Evolutionary conservation across 2,797 vertebrate species (phyloP).

Genomic region (Gallinago nigripennis): DNA sequence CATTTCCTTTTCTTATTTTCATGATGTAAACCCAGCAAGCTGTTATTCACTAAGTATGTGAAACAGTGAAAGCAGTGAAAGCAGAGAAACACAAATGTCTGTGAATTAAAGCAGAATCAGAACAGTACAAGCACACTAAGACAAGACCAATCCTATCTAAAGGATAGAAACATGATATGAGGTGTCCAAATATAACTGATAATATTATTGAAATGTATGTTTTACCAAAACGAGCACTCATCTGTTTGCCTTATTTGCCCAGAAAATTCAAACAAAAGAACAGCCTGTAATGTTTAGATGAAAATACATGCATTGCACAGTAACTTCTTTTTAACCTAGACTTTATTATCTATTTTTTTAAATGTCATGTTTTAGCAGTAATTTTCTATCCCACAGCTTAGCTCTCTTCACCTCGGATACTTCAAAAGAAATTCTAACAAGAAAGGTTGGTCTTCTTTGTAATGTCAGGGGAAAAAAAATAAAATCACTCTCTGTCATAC

Average conservation of each 20-base stretch:
- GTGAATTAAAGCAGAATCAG: slow-evolving; percentile 36
- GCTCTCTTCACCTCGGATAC: not conserved
- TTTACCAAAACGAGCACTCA: slow-evolving; percentile 5
- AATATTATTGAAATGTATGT: slow-evolving; percentile 28
- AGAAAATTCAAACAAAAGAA: slow-evolving; percentile 30
- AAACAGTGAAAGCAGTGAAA: not conserved
- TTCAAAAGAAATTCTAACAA: slow-evolving; percentile 43
- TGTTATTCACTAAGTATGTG: slow-evolving; percentile 21
- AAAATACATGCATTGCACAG: not conserved
- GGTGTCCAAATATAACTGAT: slow-evolving; percentile 11
- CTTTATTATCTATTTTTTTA: not conserved
- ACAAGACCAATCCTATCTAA: slow-evolving; percentile 37
- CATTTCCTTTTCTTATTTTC: slow-evolving; percentile 40
- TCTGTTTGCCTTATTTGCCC: not conserved
- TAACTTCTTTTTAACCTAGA: not conserved
- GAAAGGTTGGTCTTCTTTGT: not conserved
- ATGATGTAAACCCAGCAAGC: slow-evolving; percentile 31
- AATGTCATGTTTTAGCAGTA: slow-evolving; percentile 21
- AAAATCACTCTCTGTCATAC: not conserved
- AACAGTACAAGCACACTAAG: slow-evolving; percentile 18
- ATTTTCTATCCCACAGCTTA: not conserved
- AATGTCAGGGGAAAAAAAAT: not conserved
- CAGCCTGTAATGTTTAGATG: not conserved
- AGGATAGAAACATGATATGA: not conserved
- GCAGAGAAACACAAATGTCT: slow-evolving; percentile 19